Percentiles rank a stretch among this genome's conserved stretches.
Conservation (phyloP, 2,113 vertebrate genomes). For the Epinephelus cyanopodus region DNA sequence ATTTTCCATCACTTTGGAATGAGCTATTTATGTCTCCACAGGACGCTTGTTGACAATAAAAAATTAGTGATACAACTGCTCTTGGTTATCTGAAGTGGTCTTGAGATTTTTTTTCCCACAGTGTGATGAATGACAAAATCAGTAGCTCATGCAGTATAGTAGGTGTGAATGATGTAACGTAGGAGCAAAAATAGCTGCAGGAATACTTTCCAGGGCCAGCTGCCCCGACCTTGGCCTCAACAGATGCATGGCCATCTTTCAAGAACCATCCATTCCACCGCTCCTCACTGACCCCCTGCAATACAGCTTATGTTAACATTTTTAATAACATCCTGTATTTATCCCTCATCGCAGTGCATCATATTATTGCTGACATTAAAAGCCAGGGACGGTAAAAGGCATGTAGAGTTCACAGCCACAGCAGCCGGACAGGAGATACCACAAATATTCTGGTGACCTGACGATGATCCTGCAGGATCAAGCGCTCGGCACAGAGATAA, state of each 20-base stretch:
- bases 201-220: conserved; percentile 55
- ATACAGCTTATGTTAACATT: conserved; percentile 10
- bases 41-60: no score
- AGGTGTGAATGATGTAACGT: conserved; percentile 41
- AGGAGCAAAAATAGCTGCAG: conserved; percentile 53
- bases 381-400: neutral
- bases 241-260: conserved; percentile 39
- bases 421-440: conserved; percentile 5
- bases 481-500: conserved; percentile 31
- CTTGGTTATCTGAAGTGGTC: conserved; percentile 23
- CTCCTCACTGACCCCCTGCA: neutral
- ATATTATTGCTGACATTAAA: conserved; percentile 5
- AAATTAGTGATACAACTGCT: neutral
- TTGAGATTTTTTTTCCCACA: conserved; percentile 16
- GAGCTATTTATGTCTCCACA: no score
- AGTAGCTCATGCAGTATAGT: conserved; percentile 23
- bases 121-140: conserved; percentile 40
- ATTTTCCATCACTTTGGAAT: no score
- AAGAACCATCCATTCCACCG: conserved; percentile 1
- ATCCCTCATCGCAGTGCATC: neutral
- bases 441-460: conserved; percentile 31
- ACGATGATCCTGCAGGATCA: conserved; percentile 39
- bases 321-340: conserved; percentile 33
- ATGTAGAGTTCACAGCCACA: neutral
- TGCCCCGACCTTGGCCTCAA: conserved; percentile 63